These are phyloP conservation scores for Desmophyllum pertusum DNA, from an alignment of 92 coral and sea anemone genomes.

Conservation along the genomic window DNA sequence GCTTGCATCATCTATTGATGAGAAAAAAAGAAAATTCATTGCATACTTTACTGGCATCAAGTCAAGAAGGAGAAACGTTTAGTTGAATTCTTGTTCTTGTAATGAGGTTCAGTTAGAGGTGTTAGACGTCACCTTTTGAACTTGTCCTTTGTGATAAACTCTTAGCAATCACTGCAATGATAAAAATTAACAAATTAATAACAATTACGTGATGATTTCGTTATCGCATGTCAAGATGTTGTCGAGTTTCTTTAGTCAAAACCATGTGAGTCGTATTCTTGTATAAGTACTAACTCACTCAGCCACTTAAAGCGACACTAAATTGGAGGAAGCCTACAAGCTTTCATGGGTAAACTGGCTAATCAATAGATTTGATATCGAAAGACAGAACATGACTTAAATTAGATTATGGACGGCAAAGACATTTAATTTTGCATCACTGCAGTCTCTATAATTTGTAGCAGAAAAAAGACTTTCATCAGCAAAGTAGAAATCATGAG, in stretches of 20 bases:
- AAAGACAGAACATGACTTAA: not conserved
- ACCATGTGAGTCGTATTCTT: not conserved
- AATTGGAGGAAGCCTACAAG: too few species aligned
- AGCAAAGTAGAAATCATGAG: too few species aligned
- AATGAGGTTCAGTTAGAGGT: not conserved
- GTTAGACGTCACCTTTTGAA: conserved; percentile 33
- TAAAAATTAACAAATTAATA: conserved; percentile 26
- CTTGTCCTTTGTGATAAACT: conserved; percentile 34
- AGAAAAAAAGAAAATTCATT: conserved; percentile 6
- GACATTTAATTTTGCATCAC: not conserved
- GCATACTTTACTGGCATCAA: not conserved
- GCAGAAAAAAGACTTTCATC: too few species aligned
- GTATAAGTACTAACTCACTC: too few species aligned
- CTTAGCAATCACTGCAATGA: conserved; percentile 29
- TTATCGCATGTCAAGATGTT: not conserved
- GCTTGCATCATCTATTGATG: conserved; percentile 20
- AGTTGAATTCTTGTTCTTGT: not conserved
- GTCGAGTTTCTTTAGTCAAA: not conserved
- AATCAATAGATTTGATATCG: not conserved
- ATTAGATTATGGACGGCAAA: not conserved
- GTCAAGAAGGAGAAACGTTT: conserved; percentile 10
- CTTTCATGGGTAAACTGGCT: too few species aligned
- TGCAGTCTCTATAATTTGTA: not conserved
- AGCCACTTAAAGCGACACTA: not conserved
- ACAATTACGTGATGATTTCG: not conserved